Evolutionary conservation across 1,140 invertebrate genomes (phyloP).

Genomic region (Medauroidea extradentata): DNA sequence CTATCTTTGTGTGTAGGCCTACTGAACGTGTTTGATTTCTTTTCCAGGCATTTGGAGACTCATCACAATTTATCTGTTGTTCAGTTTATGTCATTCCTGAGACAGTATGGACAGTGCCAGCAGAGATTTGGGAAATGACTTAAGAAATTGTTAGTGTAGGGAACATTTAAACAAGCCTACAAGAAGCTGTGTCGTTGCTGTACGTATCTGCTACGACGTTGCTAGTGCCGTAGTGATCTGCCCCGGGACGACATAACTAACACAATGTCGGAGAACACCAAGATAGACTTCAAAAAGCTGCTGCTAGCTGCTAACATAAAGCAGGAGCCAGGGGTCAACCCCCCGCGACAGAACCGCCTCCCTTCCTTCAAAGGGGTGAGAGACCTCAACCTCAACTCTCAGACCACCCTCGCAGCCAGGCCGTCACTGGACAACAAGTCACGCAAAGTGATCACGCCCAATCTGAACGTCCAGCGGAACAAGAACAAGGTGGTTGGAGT

Average conservation of each 20-base stretch:
- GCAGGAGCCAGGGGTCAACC: neutral
- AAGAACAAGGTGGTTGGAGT: slow-evolving; percentile 42
- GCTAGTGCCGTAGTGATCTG: no score
- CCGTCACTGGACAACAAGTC: slow-evolving; percentile 22
- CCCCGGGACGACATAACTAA: no score
- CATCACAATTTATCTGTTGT: neutral
- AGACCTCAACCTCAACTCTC: neutral
- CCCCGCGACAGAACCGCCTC: neutral
- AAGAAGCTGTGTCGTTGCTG: no score
- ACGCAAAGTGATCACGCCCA: slow-evolving; percentile 41
- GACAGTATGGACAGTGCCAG: neutral
- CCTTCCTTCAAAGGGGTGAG: neutral
- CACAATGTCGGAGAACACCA: no score
- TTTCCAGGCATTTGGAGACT: neutral
- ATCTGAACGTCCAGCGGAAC: slow-evolving; percentile 45
- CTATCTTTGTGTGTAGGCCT: no score
- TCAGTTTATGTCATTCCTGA: neutral
- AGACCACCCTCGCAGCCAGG: neutral
- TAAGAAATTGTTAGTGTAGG: neutral
- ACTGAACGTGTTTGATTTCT: neutral
- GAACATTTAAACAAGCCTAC: no score
- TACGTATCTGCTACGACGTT: no score
- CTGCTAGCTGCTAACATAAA: slow-evolving; percentile 1
- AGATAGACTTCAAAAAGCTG: no score
- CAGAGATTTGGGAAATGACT: slow-evolving; percentile 2